Evolutionary conservation across 2,888 invertebrate genomes (phyloP).

Genomic region (Prostheceraeus crozeri): DNA sequence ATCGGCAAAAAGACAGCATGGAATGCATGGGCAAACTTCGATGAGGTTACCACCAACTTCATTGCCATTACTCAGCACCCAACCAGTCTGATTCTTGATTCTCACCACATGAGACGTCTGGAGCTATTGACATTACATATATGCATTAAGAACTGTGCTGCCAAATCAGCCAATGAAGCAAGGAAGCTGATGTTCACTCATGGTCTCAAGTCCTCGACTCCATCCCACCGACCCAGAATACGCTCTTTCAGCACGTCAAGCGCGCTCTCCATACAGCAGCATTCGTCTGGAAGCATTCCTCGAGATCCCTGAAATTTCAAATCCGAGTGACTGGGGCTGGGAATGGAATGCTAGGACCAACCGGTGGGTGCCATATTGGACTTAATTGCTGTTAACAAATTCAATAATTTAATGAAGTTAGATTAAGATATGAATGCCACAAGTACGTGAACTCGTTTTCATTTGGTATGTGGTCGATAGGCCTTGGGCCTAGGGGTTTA

Average conservation of each 20-base stretch:
- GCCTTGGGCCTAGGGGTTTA: too few relatives aligned
- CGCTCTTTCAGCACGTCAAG: slow-evolving; percentile 3
- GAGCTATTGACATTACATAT: background rate
- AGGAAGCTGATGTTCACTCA: slow-evolving; percentile 4
- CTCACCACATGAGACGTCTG: slow-evolving; percentile 4
- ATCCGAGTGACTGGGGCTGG: background rate
- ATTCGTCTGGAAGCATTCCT: slow-evolving; percentile 6
- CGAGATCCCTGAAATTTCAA: background rate
- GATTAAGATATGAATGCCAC: background rate
- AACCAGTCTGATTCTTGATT: too few relatives aligned
- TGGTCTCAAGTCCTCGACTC: slow-evolving; percentile 4
- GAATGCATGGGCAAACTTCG: too few relatives aligned
- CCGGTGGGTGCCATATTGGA: too few relatives aligned
- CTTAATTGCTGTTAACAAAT: slow-evolving; percentile 1
- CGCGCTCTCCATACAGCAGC: background rate
- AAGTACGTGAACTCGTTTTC: slow-evolving; percentile 3
- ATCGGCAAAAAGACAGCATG: too few relatives aligned
- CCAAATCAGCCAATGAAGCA: background rate
- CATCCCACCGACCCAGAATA: slow-evolving; percentile 8
- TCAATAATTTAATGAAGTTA: slow-evolving; percentile 13
- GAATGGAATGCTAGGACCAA: background rate
- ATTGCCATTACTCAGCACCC: too few relatives aligned
- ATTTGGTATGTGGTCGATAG: too few relatives aligned
- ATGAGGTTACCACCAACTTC: too few relatives aligned
- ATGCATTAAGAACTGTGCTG: slow-evolving; percentile 12